Evolutionary conservation across 2,888 invertebrate species (phyloP).

Genomic region (Aleiodes alternator): DNA sequence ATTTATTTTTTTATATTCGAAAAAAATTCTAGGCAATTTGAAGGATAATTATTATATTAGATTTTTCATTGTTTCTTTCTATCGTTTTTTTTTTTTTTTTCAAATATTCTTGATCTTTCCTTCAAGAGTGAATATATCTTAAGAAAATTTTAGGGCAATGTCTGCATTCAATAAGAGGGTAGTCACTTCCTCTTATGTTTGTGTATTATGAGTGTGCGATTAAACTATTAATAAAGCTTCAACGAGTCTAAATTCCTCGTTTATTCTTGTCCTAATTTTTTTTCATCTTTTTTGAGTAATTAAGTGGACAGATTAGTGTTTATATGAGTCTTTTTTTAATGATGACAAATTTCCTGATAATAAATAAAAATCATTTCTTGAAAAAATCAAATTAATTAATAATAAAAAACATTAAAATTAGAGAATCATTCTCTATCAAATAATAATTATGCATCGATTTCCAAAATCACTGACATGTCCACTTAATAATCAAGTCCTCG

Average conservation of each 20-base stretch:
- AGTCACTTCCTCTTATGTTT: constrained; percentile 60
- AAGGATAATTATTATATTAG: not conserved
- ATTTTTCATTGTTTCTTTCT: constrained; percentile 47
- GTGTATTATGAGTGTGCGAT: constrained; percentile 67
- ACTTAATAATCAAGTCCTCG: not conserved
- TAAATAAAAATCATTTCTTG: constrained; percentile 4
- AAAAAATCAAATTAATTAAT: constrained; percentile 8
- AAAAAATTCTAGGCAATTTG: constrained; percentile 31
- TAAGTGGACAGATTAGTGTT: constrained; percentile 27
- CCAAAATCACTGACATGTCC: not conserved
- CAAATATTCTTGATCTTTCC: not conserved
- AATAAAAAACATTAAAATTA: not conserved
- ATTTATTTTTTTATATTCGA: constrained; percentile 16
- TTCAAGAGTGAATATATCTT: constrained; percentile 6
- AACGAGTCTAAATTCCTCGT: constrained; percentile 55
- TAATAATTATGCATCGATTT: not conserved
- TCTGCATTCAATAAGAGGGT: constrained; percentile 36
- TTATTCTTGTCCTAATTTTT: constrained; percentile 15
- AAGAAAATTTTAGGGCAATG: constrained; percentile 8
- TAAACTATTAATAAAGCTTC: constrained; percentile 66
- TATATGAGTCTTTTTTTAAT: constrained; percentile 22
- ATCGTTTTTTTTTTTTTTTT: constrained; percentile 41
- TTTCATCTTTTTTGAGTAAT: constrained; percentile 3
- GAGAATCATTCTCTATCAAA: not conserved
- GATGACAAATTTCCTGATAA: constrained; percentile 41